A percentile compares a stretch with the other conserved stretches of the same genome.
phyloP scores from a whole-genome alignment of 53 echinoderm and acorn worm species.

The Apostichopus leukothele region DNA sequence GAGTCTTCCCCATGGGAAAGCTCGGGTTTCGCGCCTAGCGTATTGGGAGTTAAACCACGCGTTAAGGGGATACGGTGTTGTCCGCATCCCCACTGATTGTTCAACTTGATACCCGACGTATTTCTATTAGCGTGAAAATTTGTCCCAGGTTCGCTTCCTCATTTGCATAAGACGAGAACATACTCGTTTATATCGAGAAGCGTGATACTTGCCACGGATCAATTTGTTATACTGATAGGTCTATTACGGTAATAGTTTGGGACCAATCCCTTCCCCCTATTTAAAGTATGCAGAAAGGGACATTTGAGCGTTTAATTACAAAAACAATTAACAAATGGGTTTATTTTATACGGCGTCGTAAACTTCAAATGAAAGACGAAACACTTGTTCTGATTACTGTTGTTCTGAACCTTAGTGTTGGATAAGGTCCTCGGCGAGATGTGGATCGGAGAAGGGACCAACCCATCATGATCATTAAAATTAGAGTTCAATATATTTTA shows the following conservation, averaged over 20 bases:
- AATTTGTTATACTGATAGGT: conserved; percentile 42
- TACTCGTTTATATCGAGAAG: conserved; percentile 1
- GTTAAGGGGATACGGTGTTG: conserved; percentile 43
- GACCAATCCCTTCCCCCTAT: neutral
- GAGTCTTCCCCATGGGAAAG: conserved; percentile 41
- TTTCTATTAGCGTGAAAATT: conserved; percentile 42
- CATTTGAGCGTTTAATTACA: conserved; percentile 42
- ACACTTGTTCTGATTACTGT: neutral
- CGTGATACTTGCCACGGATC: conserved; percentile 29
- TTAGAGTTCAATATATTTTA: too few species aligned
- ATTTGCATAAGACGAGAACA: conserved; percentile 36
- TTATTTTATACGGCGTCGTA: conserved; percentile 26
- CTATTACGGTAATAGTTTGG: conserved; percentile 6
- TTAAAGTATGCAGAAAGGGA: conserved; percentile 15
- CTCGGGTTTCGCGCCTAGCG: conserved; percentile 35
- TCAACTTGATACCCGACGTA: conserved; percentile 25
- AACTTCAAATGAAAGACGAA: neutral
- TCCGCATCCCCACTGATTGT: conserved; percentile 20
- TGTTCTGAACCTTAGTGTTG: too few species aligned
- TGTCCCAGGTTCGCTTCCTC: conserved; percentile 8
- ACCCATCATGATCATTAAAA: too few species aligned
- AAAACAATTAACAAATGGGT: conserved; percentile 43
- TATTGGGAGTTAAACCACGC: conserved; percentile 37
- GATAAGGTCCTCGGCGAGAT: too few species aligned
- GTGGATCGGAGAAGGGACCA: too few species aligned